These are phyloP conservation scores for Hippocampus barbouri DNA, from an alignment of 2,113 vertebrate genomes.

Conservation along the genomic window DNA sequence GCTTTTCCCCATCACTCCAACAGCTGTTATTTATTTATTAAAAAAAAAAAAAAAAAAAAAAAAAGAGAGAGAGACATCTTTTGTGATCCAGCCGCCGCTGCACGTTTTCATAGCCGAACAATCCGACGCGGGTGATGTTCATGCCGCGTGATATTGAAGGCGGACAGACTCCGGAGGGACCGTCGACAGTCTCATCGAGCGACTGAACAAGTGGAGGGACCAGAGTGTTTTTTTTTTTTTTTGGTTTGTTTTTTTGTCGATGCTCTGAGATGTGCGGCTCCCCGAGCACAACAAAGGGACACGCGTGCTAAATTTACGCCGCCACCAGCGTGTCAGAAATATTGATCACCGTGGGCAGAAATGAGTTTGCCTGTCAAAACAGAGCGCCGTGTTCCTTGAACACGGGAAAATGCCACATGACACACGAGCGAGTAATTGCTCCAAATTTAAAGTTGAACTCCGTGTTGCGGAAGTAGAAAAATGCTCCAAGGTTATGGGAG, in stretches of 20 bases:
- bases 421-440: conserved; percentile 44
- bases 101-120: conserved; percentile 58
- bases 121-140: conserved; percentile 67
- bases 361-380: conserved; percentile 61
- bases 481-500: conserved; percentile 48
- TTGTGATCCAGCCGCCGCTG: conserved; percentile 27
- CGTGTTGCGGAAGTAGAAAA: conserved; percentile 33
- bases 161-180: conserved; percentile 51
- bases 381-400: conserved; percentile 39
- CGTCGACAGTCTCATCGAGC: conserved; percentile 37
- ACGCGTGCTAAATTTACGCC: conserved; percentile 59
- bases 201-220: conserved; percentile 58
- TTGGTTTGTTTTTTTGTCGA: conserved; percentile 34
- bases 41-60: no score
- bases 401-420: conserved; percentile 36
- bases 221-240: conserved; percentile 37
- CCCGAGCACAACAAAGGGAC: conserved; percentile 63
- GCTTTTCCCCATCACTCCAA: conserved; percentile 38
- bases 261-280: conserved; percentile 48
- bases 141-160: conserved; percentile 64
- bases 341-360: conserved; percentile 67
- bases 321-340: conserved; percentile 63
- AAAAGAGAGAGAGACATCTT: conserved; percentile 11
- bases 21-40: conserved; percentile 18
- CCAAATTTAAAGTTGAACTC: conserved; percentile 60